phyloP scores from a whole-genome alignment of 2,888 invertebrate species.

The Lomographa bimaculata region DNA sequence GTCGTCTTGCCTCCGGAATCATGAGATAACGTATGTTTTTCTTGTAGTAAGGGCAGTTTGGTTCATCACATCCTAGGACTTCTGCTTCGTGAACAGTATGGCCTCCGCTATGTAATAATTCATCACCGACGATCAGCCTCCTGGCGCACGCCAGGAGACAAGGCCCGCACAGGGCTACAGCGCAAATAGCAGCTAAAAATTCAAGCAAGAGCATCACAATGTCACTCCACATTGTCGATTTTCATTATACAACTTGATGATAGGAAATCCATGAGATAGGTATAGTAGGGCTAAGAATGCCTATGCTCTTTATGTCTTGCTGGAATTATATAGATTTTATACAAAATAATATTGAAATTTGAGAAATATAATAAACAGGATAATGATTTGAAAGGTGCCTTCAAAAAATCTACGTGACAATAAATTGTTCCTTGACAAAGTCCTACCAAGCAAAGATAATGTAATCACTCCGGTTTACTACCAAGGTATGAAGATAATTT shows the following conservation, averaged over 20 bases:
- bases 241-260: conserved; percentile 18
- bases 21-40: conserved; percentile 66
- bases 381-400: too few relatives aligned
- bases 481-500: too few relatives aligned
- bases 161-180: conserved; percentile 72
- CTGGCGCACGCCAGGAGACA: conserved; percentile 67
- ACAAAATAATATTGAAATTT: too few relatives aligned
- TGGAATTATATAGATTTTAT: too few relatives aligned
- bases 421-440: too few relatives aligned
- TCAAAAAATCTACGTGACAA: too few relatives aligned
- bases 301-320: too few relatives aligned
- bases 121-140: conserved; percentile 64
- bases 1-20: conserved; percentile 61
- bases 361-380: too few relatives aligned
- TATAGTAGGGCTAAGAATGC: too few relatives aligned
- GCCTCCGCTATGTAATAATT: conserved; percentile 51
- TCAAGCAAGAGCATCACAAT: conserved; percentile 65
- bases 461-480: too few relatives aligned
- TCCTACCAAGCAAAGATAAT: too few relatives aligned
- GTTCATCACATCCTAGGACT: conserved; percentile 71
- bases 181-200: conserved; percentile 67
- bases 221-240: conserved; percentile 57
- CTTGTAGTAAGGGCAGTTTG: conserved; percentile 74
- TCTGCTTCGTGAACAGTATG: conserved; percentile 57
- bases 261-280: conserved; percentile 10